Evolutionary conservation across 2,888 invertebrate genomes (phyloP).

Genomic region (Cerastis leucographa): DNA sequence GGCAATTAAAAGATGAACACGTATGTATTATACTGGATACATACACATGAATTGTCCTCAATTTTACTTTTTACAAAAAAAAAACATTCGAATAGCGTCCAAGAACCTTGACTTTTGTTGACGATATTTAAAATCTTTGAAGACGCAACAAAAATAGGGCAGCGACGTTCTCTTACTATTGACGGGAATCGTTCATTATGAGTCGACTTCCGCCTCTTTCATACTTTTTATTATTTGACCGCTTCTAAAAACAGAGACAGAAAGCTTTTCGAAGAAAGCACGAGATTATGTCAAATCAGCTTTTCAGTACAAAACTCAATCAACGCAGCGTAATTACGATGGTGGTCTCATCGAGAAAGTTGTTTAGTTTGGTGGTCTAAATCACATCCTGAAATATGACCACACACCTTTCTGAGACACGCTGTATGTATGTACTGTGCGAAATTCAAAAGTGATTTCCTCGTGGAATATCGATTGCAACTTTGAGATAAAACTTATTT

Average conservation of each 20-base stretch:
- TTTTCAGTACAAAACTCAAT: background rate
- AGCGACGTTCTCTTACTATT: slow-evolving; percentile 9
- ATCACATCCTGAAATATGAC: background rate
- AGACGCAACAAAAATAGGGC: slow-evolving; percentile 34
- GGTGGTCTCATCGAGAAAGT: too few species aligned
- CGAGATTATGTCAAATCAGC: background rate
- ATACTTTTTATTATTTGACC: background rate
- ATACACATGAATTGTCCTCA: background rate
- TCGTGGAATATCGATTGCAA: background rate
- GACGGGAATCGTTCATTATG: slow-evolving; percentile 24
- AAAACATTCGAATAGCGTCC: background rate
- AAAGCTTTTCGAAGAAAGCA: background rate
- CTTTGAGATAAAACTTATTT: background rate
- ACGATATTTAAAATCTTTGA: slow-evolving; percentile 15
- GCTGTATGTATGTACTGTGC: background rate
- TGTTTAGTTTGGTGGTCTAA: too few species aligned
- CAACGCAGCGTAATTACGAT: too few species aligned
- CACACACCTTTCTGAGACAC: background rate
- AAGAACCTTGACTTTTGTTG: slow-evolving; percentile 40
- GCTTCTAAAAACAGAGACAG: background rate
- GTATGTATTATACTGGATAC: slow-evolving; percentile 1
- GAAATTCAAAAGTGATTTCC: background rate
- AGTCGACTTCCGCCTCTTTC: slow-evolving; percentile 14
- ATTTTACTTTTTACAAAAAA: background rate
- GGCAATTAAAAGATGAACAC: background rate